Percentiles rank a stretch among this genome's conserved stretches.
phyloP scores from a whole-genome alignment of 2,797 vertebrate species.

The Eutrigla gurnardus region DNA sequence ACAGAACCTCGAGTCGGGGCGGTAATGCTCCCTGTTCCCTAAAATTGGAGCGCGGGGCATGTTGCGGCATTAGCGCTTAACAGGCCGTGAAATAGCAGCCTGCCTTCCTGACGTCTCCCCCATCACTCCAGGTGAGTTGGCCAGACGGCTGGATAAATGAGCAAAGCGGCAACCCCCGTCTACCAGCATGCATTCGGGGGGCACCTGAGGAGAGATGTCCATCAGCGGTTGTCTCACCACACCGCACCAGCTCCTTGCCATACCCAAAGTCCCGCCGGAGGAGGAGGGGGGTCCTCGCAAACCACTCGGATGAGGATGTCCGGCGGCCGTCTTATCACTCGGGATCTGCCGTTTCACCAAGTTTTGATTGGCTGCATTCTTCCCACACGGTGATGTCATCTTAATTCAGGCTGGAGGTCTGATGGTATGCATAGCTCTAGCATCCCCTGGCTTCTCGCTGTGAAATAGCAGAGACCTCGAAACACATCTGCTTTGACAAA shows the following conservation, averaged over 20 bases:
- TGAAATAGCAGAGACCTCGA: slow-evolving; percentile 59
- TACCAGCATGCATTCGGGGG: slow-evolving; percentile 73
- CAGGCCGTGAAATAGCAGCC: slow-evolving; percentile 97
- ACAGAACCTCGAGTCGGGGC: slow-evolving; percentile 83
- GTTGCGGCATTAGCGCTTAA: slow-evolving; percentile 94
- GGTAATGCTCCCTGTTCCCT: slow-evolving; percentile 87
- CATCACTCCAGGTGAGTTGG: slow-evolving; percentile 88
- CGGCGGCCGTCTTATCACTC: slow-evolving; percentile 34
- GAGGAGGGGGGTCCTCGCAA: slow-evolving; percentile 16
- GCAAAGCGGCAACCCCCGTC: slow-evolving; percentile 73
- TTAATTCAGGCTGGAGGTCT: slow-evolving; percentile 35
- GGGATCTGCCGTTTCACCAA: slow-evolving; percentile 13
- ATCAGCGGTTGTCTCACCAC: slow-evolving; percentile 77
- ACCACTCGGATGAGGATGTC: slow-evolving; percentile 38
- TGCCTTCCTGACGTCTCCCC: slow-evolving; percentile 89
- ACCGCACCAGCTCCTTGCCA: slow-evolving; percentile 34
- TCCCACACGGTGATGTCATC: slow-evolving; percentile 59
- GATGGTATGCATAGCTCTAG: slow-evolving; percentile 57
- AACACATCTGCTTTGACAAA: slow-evolving; percentile 46
- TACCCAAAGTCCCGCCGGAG: slow-evolving; percentile 8
- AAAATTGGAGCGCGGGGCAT: slow-evolving; percentile 89
- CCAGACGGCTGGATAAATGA: slow-evolving; percentile 90
- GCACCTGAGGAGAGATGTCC: slow-evolving; percentile 81
- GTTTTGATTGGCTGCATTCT: slow-evolving; percentile 53
- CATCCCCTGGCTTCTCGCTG: slow-evolving; percentile 66